Evolutionary conservation across 2,797 vertebrate genomes (phyloP), one percentile per base, ranked within the genome.

Genomic region (Ibycter americanus): DNA sequence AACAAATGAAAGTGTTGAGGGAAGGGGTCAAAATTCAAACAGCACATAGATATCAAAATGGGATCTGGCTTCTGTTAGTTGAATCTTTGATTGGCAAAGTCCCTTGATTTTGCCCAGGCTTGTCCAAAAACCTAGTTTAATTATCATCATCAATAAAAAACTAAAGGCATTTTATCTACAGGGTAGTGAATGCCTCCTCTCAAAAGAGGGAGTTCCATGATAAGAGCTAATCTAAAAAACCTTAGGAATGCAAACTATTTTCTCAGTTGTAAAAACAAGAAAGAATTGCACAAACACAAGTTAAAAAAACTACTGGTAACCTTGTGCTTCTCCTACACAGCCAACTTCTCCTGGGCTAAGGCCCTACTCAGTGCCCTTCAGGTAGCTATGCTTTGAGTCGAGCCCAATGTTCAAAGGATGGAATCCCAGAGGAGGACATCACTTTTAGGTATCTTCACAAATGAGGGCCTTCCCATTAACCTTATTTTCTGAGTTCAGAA

Each of bases 171-270:
- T 93, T 95, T 94, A 96, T 96, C 95, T 96, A 88, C 84, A 94
- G 84, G 93, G 92, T 83, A 83, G 73, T 70, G 85, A 94, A 90
- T 96, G 81, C 82, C 95, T 96, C 72, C 87, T 90, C 88, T 95
- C 90, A 95, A 90, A 95, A 95, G 84, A 77, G 58, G 90, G 94
- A 96, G 94, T 96, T 93, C 92, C 94, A 71, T 58, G 97, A 97
- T 97, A 97, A 97, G 94, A 95, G 83, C 95, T 97, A 97, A 98
- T 97, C 97, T 97, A 92, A 97, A 96, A 96, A 97, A 97, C 96
- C 62, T 61, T 54, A 97, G 95, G 97, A 98, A 97, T 97, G 96
- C 85, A 79, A 98, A 93, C 77, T 93, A 97, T 97, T 97, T 95
- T 92, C 83, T 96, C 93, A 88, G 91, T 95, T 96, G 94, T 80